Evolutionary conservation across 2,113 vertebrate genomes (phyloP).

Genomic region (Chaetura pelagica): DNA sequence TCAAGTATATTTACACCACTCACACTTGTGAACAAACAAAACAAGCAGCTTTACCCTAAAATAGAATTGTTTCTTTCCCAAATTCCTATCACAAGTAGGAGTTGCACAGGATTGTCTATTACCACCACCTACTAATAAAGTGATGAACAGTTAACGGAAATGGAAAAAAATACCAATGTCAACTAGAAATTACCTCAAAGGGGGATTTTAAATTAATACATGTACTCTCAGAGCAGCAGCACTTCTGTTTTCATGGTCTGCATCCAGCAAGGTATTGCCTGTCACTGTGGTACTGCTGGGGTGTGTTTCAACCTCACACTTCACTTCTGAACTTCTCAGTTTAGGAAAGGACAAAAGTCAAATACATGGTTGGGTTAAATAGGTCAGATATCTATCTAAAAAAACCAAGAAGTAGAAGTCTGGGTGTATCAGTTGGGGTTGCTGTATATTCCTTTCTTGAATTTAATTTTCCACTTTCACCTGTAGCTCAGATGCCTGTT

Average conservation of each 20-base stretch:
- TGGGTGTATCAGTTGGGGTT: neutral
- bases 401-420: neutral
- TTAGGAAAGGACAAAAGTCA: neutral
- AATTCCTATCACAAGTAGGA: neutral
- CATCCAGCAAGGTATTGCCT: neutral
- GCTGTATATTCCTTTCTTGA: neutral
- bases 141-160: neutral
- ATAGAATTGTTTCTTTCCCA: neutral
- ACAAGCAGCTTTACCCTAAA: neutral
- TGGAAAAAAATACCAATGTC: neutral
- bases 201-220: neutral
- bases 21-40: neutral
- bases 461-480: neutral
- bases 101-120: neutral
- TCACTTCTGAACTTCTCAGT: neutral
- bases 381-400: neutral
- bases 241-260: neutral
- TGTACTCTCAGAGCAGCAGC: neutral
- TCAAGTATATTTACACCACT: neutral
- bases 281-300: neutral
- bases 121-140: constrained; percentile 65
- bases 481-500: fast-evolving
- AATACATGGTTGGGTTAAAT: neutral
- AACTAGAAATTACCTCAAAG: neutral
- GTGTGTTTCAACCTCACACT: neutral